These are phyloP conservation scores for Semotilus atromaculatus DNA, from an alignment of 2,797 vertebrate genomes.

Conservation along the genomic window DNA sequence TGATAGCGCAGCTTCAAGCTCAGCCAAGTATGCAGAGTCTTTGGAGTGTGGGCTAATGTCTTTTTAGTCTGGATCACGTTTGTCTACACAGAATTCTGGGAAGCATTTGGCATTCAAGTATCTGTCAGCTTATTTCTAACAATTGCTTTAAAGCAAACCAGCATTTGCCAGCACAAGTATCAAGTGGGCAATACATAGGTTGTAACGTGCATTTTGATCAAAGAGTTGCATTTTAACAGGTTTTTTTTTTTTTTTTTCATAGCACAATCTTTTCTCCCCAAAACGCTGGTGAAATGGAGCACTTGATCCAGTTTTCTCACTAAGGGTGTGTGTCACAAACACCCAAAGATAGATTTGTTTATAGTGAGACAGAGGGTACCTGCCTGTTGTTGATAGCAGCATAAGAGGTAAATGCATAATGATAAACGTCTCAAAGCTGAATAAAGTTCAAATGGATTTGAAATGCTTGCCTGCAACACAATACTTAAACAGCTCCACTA, in stretches of 20 bases:
- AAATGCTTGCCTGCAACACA: constrained; percentile 18
- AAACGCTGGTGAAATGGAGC: constrained; percentile 29
- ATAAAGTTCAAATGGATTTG: constrained; percentile 43
- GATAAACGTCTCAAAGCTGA: constrained; percentile 35
- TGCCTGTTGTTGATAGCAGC: constrained; percentile 45
- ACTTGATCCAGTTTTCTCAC: constrained; percentile 37
- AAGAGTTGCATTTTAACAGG: constrained; percentile 15
- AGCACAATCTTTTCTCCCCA: background rate
- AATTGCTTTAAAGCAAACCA: constrained; percentile 41
- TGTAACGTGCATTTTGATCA: constrained; percentile 34
- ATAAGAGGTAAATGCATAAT: constrained; percentile 24
- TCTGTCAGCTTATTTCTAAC: constrained; percentile 43
- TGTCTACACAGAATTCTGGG: constrained; percentile 22
- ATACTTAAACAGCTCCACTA: constrained; percentile 39
- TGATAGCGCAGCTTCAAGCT: constrained; percentile 42
- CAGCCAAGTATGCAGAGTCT: constrained; percentile 50
- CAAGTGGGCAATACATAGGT: constrained; percentile 8
- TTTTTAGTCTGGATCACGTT: constrained; percentile 46
- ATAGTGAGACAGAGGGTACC: constrained; percentile 36
- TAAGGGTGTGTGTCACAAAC: constrained; percentile 25
- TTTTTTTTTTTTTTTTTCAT: background rate
- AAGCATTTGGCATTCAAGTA: constrained; percentile 18
- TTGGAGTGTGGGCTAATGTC: constrained; percentile 44
- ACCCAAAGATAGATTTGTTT: constrained; percentile 42
- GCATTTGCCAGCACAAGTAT: constrained; percentile 22